These are phyloP conservation scores for Latheticus oryzae DNA, from an alignment of 2,888 invertebrate genomes.

Conservation along the genomic window DNA sequence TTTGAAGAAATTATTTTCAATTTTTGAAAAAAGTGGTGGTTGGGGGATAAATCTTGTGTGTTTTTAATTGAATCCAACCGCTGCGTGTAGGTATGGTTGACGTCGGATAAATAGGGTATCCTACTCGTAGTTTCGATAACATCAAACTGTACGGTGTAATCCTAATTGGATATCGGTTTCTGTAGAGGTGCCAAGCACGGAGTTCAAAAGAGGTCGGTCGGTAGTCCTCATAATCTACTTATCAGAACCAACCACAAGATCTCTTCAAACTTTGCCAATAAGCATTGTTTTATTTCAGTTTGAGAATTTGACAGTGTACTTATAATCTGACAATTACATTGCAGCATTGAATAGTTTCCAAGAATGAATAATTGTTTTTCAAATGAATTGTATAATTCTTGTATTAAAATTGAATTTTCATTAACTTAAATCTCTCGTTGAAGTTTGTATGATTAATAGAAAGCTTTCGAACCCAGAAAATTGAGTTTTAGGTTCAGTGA, in stretches of 20 bases:
- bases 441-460: slow-evolving; percentile 34
- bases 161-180: slow-evolving; percentile 56
- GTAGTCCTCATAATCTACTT: slow-evolving; percentile 49
- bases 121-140: slow-evolving; percentile 50
- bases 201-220: slow-evolving; percentile 44
- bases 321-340: slow-evolving; percentile 28
- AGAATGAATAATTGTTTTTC: slow-evolving; percentile 12
- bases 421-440: slow-evolving; percentile 14
- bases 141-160: slow-evolving; percentile 52
- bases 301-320: slow-evolving; percentile 25
- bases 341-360: slow-evolving; percentile 4
- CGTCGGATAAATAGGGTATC: slow-evolving; percentile 39
- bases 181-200: slow-evolving; percentile 52
- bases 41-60: slow-evolving; percentile 18
- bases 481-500: slow-evolving; percentile 28
- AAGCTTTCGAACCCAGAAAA: slow-evolving; percentile 30
- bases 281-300: slow-evolving; percentile 37
- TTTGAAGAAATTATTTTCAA: too few relatives aligned
- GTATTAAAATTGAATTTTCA: slow-evolving; percentile 25
- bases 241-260: slow-evolving; percentile 47
- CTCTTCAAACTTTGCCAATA: slow-evolving; percentile 43
- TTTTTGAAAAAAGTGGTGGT: too few relatives aligned
- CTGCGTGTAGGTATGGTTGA: slow-evolving; percentile 29
- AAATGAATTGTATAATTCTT: slow-evolving; percentile 22
- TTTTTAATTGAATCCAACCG: slow-evolving; percentile 33